Base-by-base conservation (phyloP, 2,797 vertebrate genomes). In the Takifugu rubripes region DNA sequence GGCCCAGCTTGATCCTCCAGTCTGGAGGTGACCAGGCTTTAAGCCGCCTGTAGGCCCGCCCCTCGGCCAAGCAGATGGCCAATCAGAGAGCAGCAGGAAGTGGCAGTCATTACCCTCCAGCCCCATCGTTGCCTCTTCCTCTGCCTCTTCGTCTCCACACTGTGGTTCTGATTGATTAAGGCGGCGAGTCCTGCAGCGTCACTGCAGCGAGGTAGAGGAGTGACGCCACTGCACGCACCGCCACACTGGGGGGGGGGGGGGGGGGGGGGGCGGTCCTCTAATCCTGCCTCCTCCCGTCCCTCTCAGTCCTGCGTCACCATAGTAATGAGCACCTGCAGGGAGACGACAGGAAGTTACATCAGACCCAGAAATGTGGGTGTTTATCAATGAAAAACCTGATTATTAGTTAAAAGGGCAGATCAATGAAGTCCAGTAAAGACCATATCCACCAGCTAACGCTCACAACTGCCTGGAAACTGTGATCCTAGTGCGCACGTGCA, bases 1-100 rank as follows among this genome's bases (percentile, higher is more conserved):
- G 33, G 33, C 33, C 7, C 8, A 33, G 33, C 33, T 9, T 33
- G 33, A 21, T 21, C 21, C 21, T 21, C 21, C 21, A 21, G 21
- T 21, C 21, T 21, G 21, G 21, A 21, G 21, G 21, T 21, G 21
- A 21, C 21, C 21, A 21, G 21, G 21, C 21, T 82, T 68, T 85
- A 83, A 87, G 77, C 82, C 81, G 79, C 80, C 82, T 79, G 68
- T 79, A 31, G 81, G 83, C 71, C 83, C 85, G 70, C 86, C 88
- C 83, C 79, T 65, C 74, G 78, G 84, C 76, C 61, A 77, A 81
- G 84, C 90, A 91, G 89, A 89, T 89, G 89, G 85, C 88, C 88
- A 89, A 90, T 90, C 88, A 88, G 85, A 85, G 74, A 87, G 75
- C 85, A 88, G 88, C 85, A 87, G 89, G 84, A 88, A 88, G 87